A percentile compares a stretch with the other conserved stretches of the same genome.
phyloP scores from a whole-genome alignment of 2,113 vertebrate genomes.

The Pandion haliaetus region DNA sequence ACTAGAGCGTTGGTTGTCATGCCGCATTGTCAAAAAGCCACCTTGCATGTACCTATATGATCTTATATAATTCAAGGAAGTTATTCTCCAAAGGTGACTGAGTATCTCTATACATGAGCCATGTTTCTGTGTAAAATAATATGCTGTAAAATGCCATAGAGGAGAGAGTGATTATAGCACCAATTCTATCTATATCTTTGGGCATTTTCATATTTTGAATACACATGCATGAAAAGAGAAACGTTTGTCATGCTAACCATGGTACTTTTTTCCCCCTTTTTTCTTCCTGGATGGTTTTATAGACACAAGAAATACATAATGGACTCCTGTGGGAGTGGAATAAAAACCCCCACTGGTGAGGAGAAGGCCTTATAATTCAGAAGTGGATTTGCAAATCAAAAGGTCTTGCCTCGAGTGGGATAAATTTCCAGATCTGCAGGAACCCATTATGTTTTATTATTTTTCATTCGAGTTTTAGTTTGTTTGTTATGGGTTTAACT shows the following conservation, averaged over 20 bases:
- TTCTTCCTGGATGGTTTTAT: conserved; percentile 68
- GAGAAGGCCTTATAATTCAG: conserved; percentile 69
- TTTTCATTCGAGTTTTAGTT: conserved; percentile 57
- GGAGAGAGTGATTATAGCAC: conserved; percentile 4
- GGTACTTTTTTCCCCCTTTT: conserved; percentile 48
- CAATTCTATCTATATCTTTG: conserved; percentile 27
- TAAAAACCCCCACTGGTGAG: conserved; percentile 48
- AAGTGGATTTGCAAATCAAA: conserved; percentile 74
- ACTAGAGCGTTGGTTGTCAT: not conserved
- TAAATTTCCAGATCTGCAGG: conserved; percentile 61
- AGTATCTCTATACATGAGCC: not conserved
- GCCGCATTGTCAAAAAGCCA: conserved; percentile 12
- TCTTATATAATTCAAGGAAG: conserved; percentile 54
- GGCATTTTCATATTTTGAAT: conserved; percentile 57
- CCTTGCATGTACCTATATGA: not conserved
- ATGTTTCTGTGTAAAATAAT: conserved; percentile 19
- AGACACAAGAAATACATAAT: conserved; percentile 68
- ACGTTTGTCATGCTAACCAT: conserved; percentile 66
- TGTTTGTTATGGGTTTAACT: conserved; percentile 65
- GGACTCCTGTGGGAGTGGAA: conserved; percentile 66
- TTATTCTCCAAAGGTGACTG: conserved; percentile 52
- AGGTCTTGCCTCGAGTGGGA: conserved; percentile 67
- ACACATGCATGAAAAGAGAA: conserved; percentile 41
- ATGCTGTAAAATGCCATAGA: conserved; percentile 10
- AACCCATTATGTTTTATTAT: conserved; percentile 65